Evolutionary conservation across 2,113 vertebrate species (phyloP).

Genomic region (Xenopus borealis): DNA sequence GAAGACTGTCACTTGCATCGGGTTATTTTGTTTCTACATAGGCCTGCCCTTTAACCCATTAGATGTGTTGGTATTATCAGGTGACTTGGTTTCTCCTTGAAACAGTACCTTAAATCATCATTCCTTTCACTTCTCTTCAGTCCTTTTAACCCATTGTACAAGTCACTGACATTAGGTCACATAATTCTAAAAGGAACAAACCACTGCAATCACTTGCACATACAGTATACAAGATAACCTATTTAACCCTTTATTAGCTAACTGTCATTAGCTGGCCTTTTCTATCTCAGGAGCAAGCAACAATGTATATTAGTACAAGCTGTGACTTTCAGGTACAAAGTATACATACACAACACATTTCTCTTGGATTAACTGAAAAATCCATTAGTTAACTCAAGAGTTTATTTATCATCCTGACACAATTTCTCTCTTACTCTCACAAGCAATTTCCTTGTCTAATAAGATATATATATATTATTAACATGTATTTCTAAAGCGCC

Average conservation of each 20-base stretch:
- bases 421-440: constrained; percentile 30
- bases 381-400: constrained; percentile 29
- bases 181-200: background rate
- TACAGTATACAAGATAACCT: no score
- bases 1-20: no score
- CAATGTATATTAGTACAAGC: background rate
- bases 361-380: constrained; percentile 38
- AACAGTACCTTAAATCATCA: no score
- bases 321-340: background rate
- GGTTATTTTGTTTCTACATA: no score
- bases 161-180: background rate
- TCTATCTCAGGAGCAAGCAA: background rate
- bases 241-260: constrained; percentile 1
- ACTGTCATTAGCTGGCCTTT: background rate
- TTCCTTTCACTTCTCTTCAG: no score
- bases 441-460: constrained; percentile 36
- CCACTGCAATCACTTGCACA: no score
- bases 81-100: no score
- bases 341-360: constrained; percentile 20
- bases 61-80: no score
- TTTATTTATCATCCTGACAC: constrained; percentile 43
- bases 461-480: background rate
- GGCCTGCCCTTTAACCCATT: no score
- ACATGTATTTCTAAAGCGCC: no score
- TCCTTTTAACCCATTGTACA: constrained; percentile 9